Percentiles rank a stretch among this genome's conserved stretches.
These are phyloP conservation scores for Diaphora mendica DNA, from an alignment of 2,888 invertebrate species.

Conservation along the genomic window DNA sequence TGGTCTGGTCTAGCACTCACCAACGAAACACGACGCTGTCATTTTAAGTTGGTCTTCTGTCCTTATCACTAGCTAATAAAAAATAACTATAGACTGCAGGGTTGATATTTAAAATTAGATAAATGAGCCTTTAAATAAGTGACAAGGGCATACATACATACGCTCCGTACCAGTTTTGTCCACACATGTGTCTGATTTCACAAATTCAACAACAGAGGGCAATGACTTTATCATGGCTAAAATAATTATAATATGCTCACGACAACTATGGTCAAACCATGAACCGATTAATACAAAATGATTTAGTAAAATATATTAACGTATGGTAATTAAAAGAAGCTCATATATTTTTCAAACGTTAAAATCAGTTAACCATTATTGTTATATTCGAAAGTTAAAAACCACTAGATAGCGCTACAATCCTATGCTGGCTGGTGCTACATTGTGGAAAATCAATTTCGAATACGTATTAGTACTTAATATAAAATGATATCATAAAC, in stretches of 20 bases:
- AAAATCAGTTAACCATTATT: conserved; percentile 26
- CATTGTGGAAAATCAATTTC: background rate
- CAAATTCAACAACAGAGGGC: conserved; percentile 62
- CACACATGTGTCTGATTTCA: conserved; percentile 66
- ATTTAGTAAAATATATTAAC: background rate
- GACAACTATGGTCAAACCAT: conserved; percentile 31
- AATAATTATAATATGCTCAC: conserved; percentile 37
- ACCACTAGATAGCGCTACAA: conserved; percentile 26
- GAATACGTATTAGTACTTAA: background rate
- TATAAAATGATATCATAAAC: conserved; percentile 46
- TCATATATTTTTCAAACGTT: conserved; percentile 57
- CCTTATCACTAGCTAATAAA: background rate
- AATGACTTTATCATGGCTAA: conserved; percentile 58
- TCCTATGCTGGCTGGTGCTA: background rate
- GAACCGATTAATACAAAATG: background rate
- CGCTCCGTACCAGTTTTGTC: conserved; percentile 58
- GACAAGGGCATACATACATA: conserved; percentile 2
- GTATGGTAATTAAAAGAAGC: conserved; percentile 33
- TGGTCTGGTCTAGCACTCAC: too few relatives aligned
- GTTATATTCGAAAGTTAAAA: conserved; percentile 65
- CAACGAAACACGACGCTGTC: too few relatives aligned
- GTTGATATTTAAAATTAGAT: conserved; percentile 1
- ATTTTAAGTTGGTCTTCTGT: too few relatives aligned
- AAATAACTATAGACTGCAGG: background rate
- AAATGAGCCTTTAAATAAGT: conserved; percentile 9